Percentiles rank a stretch among this genome's conserved stretches.
Conservation (phyloP, 2,888 invertebrate genomes). For the Lepidonotus clava region DNA sequence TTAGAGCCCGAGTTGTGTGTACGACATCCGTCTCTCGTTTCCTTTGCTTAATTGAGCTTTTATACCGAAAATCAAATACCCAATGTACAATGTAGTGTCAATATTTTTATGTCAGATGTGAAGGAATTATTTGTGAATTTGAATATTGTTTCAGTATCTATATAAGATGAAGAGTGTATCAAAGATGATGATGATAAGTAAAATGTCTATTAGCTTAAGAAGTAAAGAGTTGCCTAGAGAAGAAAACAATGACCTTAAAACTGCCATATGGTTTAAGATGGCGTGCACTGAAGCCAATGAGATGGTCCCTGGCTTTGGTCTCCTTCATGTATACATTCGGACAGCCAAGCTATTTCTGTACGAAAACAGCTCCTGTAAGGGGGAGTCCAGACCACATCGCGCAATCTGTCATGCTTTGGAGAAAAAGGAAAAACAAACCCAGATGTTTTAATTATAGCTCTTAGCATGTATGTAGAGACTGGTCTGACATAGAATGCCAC, state of each 20-base stretch:
- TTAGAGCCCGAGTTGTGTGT: slow-evolving; percentile 58
- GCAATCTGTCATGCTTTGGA: slow-evolving; percentile 51
- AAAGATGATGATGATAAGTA: slow-evolving; percentile 50
- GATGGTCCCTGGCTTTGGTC: slow-evolving; percentile 56
- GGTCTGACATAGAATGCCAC: slow-evolving; percentile 42
- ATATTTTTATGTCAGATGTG: slow-evolving; percentile 59
- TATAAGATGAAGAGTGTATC: slow-evolving; percentile 52
- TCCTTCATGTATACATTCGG: slow-evolving; percentile 35
- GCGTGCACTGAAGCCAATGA: slow-evolving; percentile 50
- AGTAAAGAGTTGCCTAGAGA: slow-evolving; percentile 50
- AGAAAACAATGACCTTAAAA: slow-evolving; percentile 35
- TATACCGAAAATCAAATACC: slow-evolving; percentile 52
- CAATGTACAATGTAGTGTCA: slow-evolving; percentile 58
- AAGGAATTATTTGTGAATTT: slow-evolving; percentile 60
- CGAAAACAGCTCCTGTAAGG: slow-evolving; percentile 27
- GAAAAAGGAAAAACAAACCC: not conserved
- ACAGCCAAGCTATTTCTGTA: slow-evolving; percentile 52
- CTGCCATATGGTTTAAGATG: slow-evolving; percentile 53
- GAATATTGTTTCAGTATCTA: slow-evolving; percentile 60
- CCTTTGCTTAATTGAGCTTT: slow-evolving; percentile 57
- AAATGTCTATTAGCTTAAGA: slow-evolving; percentile 54
- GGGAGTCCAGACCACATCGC: slow-evolving; percentile 51
- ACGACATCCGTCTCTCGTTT: slow-evolving; percentile 42
- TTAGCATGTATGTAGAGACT: slow-evolving; percentile 55
- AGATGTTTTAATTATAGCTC: slow-evolving; percentile 55